Percentiles rank a stretch among this genome's conserved stretches.
phyloP scores from a whole-genome alignment of 2,113 vertebrate species.

The Macaca mulatta region DNA sequence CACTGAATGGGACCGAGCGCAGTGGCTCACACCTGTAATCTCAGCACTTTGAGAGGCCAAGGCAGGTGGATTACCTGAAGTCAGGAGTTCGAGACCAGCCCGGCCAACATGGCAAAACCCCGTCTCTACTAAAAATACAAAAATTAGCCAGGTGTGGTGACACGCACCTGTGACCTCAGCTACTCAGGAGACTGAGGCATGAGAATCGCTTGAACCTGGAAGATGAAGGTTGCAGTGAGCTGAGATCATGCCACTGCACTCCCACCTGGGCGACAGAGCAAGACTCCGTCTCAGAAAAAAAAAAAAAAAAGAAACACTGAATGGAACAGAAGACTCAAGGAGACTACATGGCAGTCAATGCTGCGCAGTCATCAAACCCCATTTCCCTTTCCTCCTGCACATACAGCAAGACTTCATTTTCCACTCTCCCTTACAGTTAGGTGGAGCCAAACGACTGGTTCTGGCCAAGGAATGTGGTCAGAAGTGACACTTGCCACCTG shows the following conservation, averaged over 20 bases:
- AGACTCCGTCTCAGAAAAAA: neutral
- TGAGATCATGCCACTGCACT: neutral
- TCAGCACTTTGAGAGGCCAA: neutral
- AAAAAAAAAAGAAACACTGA: neutral
- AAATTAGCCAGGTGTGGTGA: neutral
- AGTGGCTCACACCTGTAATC: neutral
- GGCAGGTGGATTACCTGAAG: no score
- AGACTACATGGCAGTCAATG: neutral
- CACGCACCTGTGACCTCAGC: neutral
- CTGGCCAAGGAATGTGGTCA: neutral
- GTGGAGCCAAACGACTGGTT: neutral
- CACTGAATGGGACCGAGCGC: neutral
- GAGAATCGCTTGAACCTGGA: neutral
- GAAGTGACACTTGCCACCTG: neutral
- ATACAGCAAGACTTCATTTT: neutral
- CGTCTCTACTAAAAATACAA: neutral
- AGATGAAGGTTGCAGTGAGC: neutral
- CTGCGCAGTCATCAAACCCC: neutral
- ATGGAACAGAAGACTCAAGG: neutral
- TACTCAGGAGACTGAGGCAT: neutral
- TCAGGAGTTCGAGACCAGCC: no score
- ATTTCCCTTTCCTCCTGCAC: neutral
- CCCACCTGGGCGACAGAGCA: neutral
- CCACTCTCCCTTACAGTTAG: neutral
- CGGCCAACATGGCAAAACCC: neutral